These are phyloP conservation scores for Drosophila mojavensis DNA, from an alignment of 1,140 invertebrate species.

Conservation along the genomic window DNA sequence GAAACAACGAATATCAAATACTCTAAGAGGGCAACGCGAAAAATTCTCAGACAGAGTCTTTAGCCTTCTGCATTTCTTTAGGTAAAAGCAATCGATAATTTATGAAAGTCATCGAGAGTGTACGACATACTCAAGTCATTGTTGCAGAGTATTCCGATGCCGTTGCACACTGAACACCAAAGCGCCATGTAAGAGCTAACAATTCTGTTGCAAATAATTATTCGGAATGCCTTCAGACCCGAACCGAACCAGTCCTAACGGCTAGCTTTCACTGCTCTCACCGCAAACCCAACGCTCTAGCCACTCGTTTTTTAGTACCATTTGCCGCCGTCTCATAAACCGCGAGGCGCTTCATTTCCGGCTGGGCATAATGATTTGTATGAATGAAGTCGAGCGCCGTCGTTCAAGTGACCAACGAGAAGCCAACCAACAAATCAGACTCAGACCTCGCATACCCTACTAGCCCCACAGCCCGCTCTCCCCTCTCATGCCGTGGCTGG, in stretches of 20 bases:
- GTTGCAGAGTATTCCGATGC: neutral
- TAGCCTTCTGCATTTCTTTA: too few relatives aligned
- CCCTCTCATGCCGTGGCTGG: neutral
- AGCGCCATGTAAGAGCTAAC: slow-evolving; percentile 23
- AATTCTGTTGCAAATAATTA: slow-evolving; percentile 56
- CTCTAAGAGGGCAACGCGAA: slow-evolving; percentile 5
- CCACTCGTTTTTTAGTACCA: slow-evolving; percentile 21
- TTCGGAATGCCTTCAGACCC: slow-evolving; percentile 15
- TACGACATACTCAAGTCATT: too few relatives aligned
- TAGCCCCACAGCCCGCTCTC: neutral
- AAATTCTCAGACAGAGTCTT: too few relatives aligned
- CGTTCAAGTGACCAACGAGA: slow-evolving; percentile 54
- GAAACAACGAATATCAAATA: slow-evolving; percentile 23
- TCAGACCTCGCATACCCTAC: too few relatives aligned
- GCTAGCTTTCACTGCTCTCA: neutral
- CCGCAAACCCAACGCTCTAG: neutral
- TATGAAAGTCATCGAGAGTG: too few relatives aligned
- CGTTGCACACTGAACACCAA: neutral
- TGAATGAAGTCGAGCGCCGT: slow-evolving; percentile 57
- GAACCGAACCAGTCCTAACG: neutral
- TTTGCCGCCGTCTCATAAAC: slow-evolving; percentile 36
- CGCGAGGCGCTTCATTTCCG: slow-evolving; percentile 76
- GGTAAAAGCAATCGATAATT: too few relatives aligned
- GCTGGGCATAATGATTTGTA: slow-evolving; percentile 77
- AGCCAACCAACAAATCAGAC: slow-evolving; percentile 14